Evolutionary conservation across 2,888 invertebrate species (phyloP), one percentile per base, ranked within the genome.

Genomic region (Cephus rjabovi): DNA sequence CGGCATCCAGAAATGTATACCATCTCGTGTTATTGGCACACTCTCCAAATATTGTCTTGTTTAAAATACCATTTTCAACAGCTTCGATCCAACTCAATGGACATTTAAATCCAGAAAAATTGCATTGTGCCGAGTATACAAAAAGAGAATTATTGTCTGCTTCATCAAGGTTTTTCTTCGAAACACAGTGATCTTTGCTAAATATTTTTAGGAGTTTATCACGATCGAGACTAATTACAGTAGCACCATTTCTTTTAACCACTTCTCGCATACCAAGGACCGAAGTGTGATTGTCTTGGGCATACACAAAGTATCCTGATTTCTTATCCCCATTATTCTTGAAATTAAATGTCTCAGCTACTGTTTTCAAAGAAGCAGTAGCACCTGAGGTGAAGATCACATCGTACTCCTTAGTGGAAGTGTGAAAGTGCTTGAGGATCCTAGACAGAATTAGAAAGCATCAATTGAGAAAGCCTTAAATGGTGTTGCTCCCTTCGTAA

Each of bases 311-410:
- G 76, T 93, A 92, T 2, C 97, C 96, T 11, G 34, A 9, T n/a
- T 78, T 37, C 9, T 70, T 35, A 12, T 33, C 74, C 2, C 75
- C 69, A 40, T 77, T 70, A 15, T 80, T 73, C 0, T 30, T 78
- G 89, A 95, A 97, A 81, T 93, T 89, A 89, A 99, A 98, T 78
- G 94, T 93, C 90, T 99, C 98, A 0, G 95, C 96, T 1, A 98
- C 93, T 74, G 96, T 89, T 93, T 97, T 98, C 76, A 99, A 91
- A 1, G 97, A 94, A 33, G 95, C 95, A 34, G 99, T 98, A n/a
- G 98, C 95, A 69, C 98, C 98, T 0, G 96, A 95, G n/a, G 98
- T 99, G 89, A 99, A 99, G 83, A 99, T 94, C 1, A 99, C 94
- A 79, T 95, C 94, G 91, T 99, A 99, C 75, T 96, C 95, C 12